These are phyloP conservation scores for Hipposideros armiger DNA, from an alignment of 2,113 vertebrate genomes.

Conservation along the genomic window DNA sequence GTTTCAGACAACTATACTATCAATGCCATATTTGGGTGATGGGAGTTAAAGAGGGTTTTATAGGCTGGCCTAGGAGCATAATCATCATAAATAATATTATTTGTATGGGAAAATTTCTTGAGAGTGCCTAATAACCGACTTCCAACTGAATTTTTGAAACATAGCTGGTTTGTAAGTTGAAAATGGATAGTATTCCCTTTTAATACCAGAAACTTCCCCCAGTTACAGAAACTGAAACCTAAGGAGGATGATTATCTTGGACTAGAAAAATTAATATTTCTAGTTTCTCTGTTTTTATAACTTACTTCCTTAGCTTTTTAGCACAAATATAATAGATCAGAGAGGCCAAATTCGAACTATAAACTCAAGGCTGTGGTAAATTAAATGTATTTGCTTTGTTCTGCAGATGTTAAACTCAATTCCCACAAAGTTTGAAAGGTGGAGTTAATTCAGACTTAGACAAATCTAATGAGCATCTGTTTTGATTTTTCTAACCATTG, in stretches of 20 bases:
- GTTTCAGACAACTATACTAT: background rate
- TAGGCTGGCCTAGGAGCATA: background rate
- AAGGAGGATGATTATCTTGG: slow-evolving; percentile 84
- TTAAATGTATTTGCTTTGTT: slow-evolving; percentile 87
- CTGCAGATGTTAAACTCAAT: slow-evolving; percentile 87
- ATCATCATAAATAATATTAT: slow-evolving; percentile 63
- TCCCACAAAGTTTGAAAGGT: slow-evolving; percentile 85
- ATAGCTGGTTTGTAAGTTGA: slow-evolving; percentile 68
- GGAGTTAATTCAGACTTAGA: slow-evolving; percentile 87
- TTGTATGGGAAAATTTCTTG: slow-evolving; percentile 76
- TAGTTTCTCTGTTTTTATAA: slow-evolving; percentile 85
- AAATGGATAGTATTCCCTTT: slow-evolving; percentile 63
- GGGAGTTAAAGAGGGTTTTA: slow-evolving; percentile 37
- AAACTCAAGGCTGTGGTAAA: slow-evolving; percentile 83
- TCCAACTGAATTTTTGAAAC: slow-evolving; percentile 74
- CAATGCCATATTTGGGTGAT: slow-evolving; percentile 31
- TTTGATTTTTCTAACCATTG: slow-evolving; percentile 87
- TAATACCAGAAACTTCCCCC: slow-evolving; percentile 69
- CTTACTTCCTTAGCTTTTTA: slow-evolving; percentile 83
- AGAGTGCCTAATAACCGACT: slow-evolving; percentile 68
- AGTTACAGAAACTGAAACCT: slow-evolving; percentile 83
- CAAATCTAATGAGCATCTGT: slow-evolving; percentile 87
- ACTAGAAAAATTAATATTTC: slow-evolving; percentile 87
- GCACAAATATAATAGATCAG: slow-evolving; percentile 83
- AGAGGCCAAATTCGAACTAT: slow-evolving; percentile 81